These are phyloP conservation scores for Nyctalus aviator DNA, from an alignment of 2,797 vertebrate genomes.

Conservation along the genomic window DNA sequence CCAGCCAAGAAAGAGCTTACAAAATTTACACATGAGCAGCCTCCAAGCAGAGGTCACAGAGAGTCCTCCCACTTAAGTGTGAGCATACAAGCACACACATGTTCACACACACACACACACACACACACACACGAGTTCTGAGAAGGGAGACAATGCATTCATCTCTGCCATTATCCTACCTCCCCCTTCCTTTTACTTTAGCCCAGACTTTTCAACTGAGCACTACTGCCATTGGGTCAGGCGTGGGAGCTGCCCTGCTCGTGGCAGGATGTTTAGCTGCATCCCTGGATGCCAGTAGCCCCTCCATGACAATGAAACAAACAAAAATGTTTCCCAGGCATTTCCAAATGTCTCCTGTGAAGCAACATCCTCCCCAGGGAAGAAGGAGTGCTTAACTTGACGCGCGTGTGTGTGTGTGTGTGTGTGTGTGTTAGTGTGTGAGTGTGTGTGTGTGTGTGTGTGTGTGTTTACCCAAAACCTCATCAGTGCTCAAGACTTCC, in stretches of 20 bases:
- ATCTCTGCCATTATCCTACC: background rate
- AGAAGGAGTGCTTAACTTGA: background rate
- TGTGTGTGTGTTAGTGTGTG: background rate
- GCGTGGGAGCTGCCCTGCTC: accelerated
- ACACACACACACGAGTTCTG: background rate
- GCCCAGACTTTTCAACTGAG: background rate
- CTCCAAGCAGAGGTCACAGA: accelerated
- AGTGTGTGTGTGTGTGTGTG: background rate
- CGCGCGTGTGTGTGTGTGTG: background rate
- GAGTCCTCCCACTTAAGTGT: background rate
- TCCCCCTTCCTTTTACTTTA: accelerated
- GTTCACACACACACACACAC: accelerated
- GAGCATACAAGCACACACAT: background rate
- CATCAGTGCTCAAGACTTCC: background rate
- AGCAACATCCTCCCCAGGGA: background rate
- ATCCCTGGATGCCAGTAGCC: background rate
- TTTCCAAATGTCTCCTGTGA: background rate
- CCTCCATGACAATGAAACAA: background rate
- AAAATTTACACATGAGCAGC: accelerated
- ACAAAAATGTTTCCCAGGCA: background rate
- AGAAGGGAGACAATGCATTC: background rate
- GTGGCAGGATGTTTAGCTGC: accelerated
- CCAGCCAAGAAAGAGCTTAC: background rate
- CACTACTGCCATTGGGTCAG: no score
- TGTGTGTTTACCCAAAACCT: background rate